Evolutionary conservation across 1,140 invertebrate genomes (phyloP).

Genomic region (Yoshiicerus persimilis): DNA sequence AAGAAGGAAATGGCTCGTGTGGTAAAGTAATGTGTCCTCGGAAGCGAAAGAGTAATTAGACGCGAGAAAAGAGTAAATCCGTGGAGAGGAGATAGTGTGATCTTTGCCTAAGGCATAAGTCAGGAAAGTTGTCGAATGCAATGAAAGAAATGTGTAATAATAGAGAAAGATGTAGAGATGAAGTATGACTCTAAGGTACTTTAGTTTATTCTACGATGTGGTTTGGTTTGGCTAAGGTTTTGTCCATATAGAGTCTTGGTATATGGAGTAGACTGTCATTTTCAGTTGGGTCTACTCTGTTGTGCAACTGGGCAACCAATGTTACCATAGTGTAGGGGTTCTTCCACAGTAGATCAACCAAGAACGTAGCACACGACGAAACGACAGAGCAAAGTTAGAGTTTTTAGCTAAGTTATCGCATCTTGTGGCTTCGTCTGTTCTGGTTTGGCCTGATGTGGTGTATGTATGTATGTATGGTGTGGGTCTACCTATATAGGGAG

Average conservation of each 20-base stretch:
- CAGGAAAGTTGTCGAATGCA: background rate
- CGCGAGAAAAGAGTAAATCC: background rate
- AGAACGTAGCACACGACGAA: background rate
- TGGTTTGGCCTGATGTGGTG: background rate
- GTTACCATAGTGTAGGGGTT: background rate
- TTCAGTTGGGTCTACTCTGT: background rate
- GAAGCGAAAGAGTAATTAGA: conserved; percentile 9
- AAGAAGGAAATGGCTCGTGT: background rate
- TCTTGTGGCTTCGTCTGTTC: background rate
- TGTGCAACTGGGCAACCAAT: background rate
- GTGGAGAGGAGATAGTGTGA: conserved; percentile 1
- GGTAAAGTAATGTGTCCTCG: background rate
- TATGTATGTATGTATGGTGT: no score
- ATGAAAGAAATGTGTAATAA: background rate
- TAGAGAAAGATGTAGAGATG: background rate
- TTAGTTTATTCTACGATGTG: background rate
- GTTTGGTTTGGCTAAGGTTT: no score
- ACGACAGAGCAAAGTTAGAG: background rate
- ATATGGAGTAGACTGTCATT: background rate
- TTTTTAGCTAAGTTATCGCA: conserved; percentile 9
- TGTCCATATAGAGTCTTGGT: background rate
- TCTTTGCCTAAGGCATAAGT: background rate
- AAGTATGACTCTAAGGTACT: background rate
- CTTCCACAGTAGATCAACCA: background rate
- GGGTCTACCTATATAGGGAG: no score